Base-by-base conservation (phyloP, 2,113 vertebrate species). In the Paedocypris sp. region DNA sequence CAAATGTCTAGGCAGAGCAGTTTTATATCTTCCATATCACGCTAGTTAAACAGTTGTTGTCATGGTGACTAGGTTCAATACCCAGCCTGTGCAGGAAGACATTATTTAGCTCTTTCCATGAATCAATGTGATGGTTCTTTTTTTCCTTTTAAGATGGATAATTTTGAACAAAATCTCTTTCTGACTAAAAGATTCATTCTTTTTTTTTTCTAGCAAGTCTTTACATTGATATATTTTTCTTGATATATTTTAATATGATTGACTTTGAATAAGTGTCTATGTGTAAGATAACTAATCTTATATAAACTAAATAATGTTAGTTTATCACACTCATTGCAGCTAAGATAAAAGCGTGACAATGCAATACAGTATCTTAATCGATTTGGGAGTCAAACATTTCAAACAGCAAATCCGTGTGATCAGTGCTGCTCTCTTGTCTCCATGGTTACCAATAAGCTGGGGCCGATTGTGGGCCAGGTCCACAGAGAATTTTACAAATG, bases 111-210 rank as follows among this genome's bases (percentile, higher is more conserved):
- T 41, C 32, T 33, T 48, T 53, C 56, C 28, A 31, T 72, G 62
- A 72, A 54, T 62, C 66, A 65, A 38, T 16, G 39, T 42, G 62
- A 62, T n/a, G 69, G 51, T 18, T 72, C 56, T 68, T 50, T 45
- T 57, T 19, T 62, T 66, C 59, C 61, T n/a, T n/a, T n/a, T n/a
- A n/a, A n/a, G n/a, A n/a, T 49, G 26, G 26, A 18, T 29, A 18
- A 28, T 18, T 49, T 3, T 8, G 28, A 26, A 49, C 26, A 10
- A 49, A 28, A 16, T 1, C 22, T 48, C 46, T 29, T n/a, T n/a
- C n/a, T n/a, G n/a, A n/a, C n/a, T n/a, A n/a, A n/a, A n/a, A n/a
- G n/a, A n/a, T n/a, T n/a, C n/a, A n/a, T n/a, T n/a, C n/a, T n/a
- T n/a, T n/a, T n/a, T n/a, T n/a, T n/a, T n/a, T n/a, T n/a, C n/a